Percentiles rank a stretch among this genome's conserved stretches.
Conservation (phyloP, 2,797 vertebrate species). For the Rhinichthys osculus region DNA sequence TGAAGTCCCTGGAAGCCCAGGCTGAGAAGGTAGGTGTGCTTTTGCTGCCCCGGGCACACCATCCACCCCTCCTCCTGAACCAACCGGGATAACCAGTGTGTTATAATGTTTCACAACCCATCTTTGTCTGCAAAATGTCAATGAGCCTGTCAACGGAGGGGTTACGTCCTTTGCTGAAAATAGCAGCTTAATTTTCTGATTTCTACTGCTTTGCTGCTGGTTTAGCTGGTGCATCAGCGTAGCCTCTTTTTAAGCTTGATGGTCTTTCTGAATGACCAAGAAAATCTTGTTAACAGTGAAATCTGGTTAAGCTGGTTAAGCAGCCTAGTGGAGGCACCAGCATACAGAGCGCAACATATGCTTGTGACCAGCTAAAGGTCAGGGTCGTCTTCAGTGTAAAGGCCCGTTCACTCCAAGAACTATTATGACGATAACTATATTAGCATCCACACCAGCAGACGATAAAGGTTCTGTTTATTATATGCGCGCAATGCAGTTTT, state of each 20-base stretch:
- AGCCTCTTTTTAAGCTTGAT: neutral
- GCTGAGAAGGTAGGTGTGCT: conserved; percentile 95
- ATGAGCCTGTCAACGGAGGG: neutral
- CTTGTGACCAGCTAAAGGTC: neutral
- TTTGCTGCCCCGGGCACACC: neutral
- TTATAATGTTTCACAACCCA: neutral
- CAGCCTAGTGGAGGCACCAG: neutral
- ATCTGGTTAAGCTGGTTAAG: neutral
- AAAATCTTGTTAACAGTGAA: neutral
- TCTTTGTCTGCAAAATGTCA: neutral
- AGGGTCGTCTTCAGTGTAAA: neutral
- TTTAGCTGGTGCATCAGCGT: neutral
- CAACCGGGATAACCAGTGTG: conserved; percentile 20
- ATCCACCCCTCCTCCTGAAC: conserved; percentile 16
- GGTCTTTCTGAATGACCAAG: neutral
- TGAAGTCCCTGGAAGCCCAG: conserved; percentile 99
- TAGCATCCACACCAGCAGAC: neutral
- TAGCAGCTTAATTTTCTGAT: neutral
- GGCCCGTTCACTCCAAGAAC: neutral
- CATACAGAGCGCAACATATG: neutral
- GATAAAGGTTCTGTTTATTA: neutral
- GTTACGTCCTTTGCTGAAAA: neutral
- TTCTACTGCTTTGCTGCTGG: neutral
- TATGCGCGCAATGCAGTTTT: neutral
- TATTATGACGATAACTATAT: neutral